Conservation (phyloP, 2,113 vertebrate species). For the Recurvirostra avosetta region DNA sequence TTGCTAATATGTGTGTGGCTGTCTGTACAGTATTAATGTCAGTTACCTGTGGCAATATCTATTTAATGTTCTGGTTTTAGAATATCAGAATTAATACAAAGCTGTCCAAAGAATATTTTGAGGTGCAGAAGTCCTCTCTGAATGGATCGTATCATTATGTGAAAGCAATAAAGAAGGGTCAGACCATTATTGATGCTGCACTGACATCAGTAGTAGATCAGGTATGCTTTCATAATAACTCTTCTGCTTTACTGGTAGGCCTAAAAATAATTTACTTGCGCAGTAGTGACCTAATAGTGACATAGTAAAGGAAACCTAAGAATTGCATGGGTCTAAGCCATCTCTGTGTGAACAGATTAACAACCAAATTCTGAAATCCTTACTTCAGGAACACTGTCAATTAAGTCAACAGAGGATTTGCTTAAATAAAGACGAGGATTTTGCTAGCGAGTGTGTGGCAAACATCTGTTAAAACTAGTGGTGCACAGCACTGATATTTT, state of each 20-base stretch:
- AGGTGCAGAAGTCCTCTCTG: conserved; percentile 82
- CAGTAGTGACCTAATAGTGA: not conserved
- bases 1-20: not conserved
- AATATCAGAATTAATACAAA: conserved; percentile 81
- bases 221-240: conserved; percentile 67
- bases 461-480: not conserved
- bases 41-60: not conserved
- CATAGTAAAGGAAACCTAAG: not conserved
- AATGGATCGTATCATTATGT: conserved; percentile 90
- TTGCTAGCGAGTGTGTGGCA: not conserved
- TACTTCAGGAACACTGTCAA: not conserved
- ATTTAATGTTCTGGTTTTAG: conserved; percentile 61
- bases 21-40: not conserved
- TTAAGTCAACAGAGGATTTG: conserved; percentile 3
- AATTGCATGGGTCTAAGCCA: not conserved
- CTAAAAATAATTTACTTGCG: not conserved
- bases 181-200: conserved; percentile 80
- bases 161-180: conserved; percentile 79
- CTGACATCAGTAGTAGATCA: conserved; percentile 85
- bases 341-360: not conserved
- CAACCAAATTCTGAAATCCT: not conserved
- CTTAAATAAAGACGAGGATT: not conserved
- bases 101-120: conserved; percentile 83
- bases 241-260: not conserved
- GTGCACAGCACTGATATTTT: not conserved